Conservation (phyloP, 2,797 vertebrate genomes). For the Lepus oiostolus region DNA sequence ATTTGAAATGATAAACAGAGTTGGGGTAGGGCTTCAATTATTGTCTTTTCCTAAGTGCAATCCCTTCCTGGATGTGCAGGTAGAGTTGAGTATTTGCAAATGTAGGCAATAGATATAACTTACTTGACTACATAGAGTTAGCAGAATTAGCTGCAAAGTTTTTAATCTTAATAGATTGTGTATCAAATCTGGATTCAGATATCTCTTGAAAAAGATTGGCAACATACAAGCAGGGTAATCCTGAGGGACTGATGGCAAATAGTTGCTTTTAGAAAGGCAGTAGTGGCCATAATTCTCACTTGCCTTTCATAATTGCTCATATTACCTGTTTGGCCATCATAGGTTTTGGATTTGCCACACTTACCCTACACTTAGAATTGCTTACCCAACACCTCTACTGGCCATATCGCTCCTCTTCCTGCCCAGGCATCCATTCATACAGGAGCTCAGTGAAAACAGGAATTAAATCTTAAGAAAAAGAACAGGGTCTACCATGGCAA, state of each 20-base stretch:
- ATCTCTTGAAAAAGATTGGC: conserved; percentile 39
- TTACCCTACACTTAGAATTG: background rate
- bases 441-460: conserved; percentile 69
- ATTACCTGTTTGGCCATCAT: conserved; percentile 5
- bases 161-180: background rate
- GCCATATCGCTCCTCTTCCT: background rate
- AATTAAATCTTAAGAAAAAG: conserved; percentile 55
- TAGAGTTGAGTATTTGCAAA: conserved; percentile 1
- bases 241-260: background rate
- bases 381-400: background rate
- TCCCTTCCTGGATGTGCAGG: conserved; percentile 10
- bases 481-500: conserved; percentile 39
- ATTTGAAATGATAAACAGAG: background rate
- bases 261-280: background rate
- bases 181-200: background rate
- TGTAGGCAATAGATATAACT: background rate
- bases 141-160: background rate
- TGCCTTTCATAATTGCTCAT: background rate
- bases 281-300: background rate
- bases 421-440: conserved; percentile 14
- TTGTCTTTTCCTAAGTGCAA: background rate
- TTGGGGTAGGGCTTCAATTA: background rate
- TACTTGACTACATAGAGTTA: conserved; percentile 21
- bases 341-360: background rate
- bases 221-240: background rate